phyloP scores from a whole-genome alignment of 2,797 vertebrate species.

The Petrocephalus schoutedeni region DNA sequence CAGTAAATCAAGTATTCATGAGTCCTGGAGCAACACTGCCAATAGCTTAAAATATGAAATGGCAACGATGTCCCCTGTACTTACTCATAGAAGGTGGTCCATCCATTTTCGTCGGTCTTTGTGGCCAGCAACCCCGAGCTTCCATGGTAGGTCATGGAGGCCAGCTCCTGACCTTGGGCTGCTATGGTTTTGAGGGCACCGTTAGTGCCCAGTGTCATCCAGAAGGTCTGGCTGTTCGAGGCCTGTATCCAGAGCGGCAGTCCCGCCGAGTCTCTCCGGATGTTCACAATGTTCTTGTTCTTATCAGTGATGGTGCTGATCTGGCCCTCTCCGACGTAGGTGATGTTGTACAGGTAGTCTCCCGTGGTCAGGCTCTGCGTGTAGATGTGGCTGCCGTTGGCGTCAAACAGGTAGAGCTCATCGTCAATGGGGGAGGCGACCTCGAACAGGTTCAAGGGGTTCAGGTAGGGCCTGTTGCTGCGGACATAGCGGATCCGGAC shows the following conservation, averaged over 20 bases:
- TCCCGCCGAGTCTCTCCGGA: constrained; percentile 84
- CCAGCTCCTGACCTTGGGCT: constrained; percentile 85
- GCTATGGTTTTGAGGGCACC: constrained; percentile 84
- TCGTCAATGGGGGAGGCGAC: constrained; percentile 91
- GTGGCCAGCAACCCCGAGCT: constrained; percentile 90
- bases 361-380: constrained; percentile 94
- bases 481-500: constrained; percentile 90
- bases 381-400: constrained; percentile 88
- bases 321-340: constrained; percentile 82
- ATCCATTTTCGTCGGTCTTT: constrained; percentile 93
- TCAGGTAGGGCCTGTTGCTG: constrained; percentile 88
- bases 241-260: constrained; percentile 92
- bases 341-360: constrained; percentile 92
- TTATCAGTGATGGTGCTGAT: constrained; percentile 84
- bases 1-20: not conserved
- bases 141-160: constrained; percentile 93
- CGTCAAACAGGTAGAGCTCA: constrained; percentile 91
- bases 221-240: constrained; percentile 89
- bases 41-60: constrained; percentile 12
- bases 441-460: constrained; percentile 87
- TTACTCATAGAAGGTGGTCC: constrained; percentile 98
- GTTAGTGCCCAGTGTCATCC: constrained; percentile 96
- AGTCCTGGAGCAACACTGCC: constrained; percentile 30
- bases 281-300: constrained; percentile 82
- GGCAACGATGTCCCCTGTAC: constrained; percentile 46